phyloP scores from a whole-genome alignment of 2,888 invertebrate species.

The Tipula helvola region DNA sequence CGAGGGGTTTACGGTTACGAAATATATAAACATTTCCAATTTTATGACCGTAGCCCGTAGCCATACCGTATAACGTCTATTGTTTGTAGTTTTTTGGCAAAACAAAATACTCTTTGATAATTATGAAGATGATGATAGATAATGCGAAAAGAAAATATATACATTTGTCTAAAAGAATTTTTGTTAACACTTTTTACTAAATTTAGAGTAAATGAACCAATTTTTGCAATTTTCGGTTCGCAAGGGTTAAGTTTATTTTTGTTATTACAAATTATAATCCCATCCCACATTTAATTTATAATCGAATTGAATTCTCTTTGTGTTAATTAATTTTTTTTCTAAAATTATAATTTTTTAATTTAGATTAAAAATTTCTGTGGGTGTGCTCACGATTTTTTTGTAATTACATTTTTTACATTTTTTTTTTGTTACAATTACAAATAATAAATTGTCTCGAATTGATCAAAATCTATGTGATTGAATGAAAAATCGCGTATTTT shows the following conservation, averaged over 20 bases:
- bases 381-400: background rate
- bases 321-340: background rate
- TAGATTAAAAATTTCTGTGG: background rate
- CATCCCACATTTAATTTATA: background rate
- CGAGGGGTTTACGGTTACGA: background rate
- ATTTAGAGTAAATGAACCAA: background rate
- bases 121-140: background rate
- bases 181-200: background rate
- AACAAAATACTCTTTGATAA: background rate
- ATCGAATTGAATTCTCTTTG: background rate
- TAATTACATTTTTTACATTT: background rate
- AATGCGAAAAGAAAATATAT: background rate
- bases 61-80: background rate
- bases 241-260: background rate
- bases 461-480: background rate
- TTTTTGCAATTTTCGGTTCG: background rate
- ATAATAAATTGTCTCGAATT: background rate
- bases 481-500: background rate
- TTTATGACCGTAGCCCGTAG: background rate
- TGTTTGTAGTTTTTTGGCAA: background rate
- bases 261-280: background rate
- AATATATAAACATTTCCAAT: background rate
- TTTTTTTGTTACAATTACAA: background rate
- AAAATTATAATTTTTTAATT: background rate
- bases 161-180: background rate